Percentiles rank a stretch among this genome's conserved stretches.
Conservation (phyloP, 2,113 vertebrate species). For the Halichoeres trimaculatus region DNA sequence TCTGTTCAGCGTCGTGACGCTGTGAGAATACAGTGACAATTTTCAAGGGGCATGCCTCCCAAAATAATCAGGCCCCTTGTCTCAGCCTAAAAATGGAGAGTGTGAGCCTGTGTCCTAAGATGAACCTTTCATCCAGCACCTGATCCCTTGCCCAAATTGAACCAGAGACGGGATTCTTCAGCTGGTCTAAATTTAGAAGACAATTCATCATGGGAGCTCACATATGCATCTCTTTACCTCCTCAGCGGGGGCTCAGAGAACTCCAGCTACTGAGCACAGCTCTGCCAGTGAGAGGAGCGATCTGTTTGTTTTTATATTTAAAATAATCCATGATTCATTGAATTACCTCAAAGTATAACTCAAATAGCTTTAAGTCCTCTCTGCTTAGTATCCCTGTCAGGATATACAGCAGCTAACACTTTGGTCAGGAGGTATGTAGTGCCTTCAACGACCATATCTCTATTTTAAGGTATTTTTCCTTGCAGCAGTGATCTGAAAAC, state of each 20-base stretch:
- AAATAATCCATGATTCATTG: too few species aligned
- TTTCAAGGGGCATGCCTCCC: not conserved
- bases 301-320: not conserved
- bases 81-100: constrained; percentile 28
- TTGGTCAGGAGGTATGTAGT: constrained; percentile 34
- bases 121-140: constrained; percentile 50
- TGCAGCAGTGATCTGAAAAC: constrained; percentile 63
- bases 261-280: constrained; percentile 20
- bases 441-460: constrained; percentile 48
- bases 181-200: constrained; percentile 67
- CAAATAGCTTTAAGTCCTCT: constrained; percentile 1
- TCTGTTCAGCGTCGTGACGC: constrained; percentile 9
- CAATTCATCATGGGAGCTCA: constrained; percentile 61
- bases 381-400: constrained; percentile 3
- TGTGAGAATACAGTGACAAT: constrained; percentile 11
- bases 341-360: constrained; percentile 13
- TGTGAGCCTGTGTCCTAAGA: constrained; percentile 31
- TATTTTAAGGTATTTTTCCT: constrained; percentile 64
- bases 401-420: constrained; percentile 58
- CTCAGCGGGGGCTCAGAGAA: constrained; percentile 8
- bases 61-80: constrained; percentile 35
- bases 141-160: constrained; percentile 59
- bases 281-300: constrained; percentile 3
- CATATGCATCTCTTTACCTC: constrained; percentile 36
- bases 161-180: constrained; percentile 67